A percentile compares a stretch with the other conserved stretches of the same genome.
phyloP scores from a whole-genome alignment of 2,797 vertebrate genomes.

The Bovichtus variegatus region DNA sequence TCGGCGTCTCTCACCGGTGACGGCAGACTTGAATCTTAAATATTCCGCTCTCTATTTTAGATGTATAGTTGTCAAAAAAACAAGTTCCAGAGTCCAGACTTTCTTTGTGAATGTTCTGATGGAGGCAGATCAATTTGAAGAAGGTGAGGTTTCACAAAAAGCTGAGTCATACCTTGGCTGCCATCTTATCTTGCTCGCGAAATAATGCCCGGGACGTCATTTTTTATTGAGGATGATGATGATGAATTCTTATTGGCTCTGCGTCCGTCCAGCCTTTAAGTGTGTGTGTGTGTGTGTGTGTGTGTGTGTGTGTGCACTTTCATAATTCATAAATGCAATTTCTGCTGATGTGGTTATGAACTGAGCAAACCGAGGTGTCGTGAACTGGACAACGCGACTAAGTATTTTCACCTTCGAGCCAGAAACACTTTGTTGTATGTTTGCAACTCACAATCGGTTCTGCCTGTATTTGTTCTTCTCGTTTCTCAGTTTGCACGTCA shows the following conservation, averaged over 20 bases:
- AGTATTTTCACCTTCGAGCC: background rate
- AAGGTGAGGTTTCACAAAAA: background rate
- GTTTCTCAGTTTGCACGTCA: no score
- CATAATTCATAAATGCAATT: background rate
- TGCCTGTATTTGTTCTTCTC: no score
- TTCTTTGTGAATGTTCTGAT: background rate
- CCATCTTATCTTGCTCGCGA: background rate
- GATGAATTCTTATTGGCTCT: background rate
- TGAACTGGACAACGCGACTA: background rate
- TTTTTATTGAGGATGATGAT: background rate
- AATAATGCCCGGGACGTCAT: background rate
- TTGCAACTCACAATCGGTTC: no score
- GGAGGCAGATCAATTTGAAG: background rate
- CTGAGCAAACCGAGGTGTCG: background rate
- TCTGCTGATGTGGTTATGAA: background rate
- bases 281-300: no score
- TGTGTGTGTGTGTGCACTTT: background rate
- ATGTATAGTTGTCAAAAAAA: background rate
- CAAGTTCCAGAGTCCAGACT: background rate
- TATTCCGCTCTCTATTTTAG: background rate
- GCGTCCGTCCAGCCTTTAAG: background rate
- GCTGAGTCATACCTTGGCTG: background rate
- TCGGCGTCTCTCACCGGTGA: background rate
- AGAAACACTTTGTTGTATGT: background rate
- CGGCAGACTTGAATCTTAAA: background rate